A percentile compares a stretch with the other conserved stretches of the same genome.
Conservation (phyloP, 2,888 invertebrate genomes). For the Andrena dorsata region DNA sequence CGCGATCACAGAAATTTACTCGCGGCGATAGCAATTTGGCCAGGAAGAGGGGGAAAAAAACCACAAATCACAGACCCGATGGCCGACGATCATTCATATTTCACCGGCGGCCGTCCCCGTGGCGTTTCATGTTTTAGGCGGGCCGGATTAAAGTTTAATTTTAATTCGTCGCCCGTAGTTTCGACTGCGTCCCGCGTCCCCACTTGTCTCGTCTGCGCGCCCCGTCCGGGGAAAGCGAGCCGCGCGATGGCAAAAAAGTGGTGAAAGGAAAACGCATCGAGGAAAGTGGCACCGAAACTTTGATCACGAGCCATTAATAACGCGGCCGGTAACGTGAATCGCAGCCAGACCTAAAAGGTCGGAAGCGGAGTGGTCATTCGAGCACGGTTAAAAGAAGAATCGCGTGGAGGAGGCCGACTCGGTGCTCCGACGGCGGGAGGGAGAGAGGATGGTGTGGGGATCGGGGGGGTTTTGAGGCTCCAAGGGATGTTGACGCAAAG, state of each 20-base stretch:
- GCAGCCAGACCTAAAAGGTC: conserved; percentile 29
- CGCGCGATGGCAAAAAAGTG: neutral
- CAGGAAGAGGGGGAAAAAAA: neutral
- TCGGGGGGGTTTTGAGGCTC: conserved; percentile 9
- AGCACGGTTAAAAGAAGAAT: conserved; percentile 53
- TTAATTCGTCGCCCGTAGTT: conserved; percentile 21
- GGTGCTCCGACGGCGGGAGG: conserved; percentile 12
- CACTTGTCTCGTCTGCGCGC: neutral
- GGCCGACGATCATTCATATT: conserved; percentile 36
- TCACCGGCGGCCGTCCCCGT: neutral
- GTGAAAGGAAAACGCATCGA: neutral
- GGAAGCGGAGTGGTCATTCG: conserved; percentile 58
- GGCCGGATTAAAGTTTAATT: conserved; percentile 33
- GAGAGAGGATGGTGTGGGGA: neutral
- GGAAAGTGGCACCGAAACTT: conserved; percentile 35
- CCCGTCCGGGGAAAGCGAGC: neutral
- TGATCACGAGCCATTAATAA: conserved; percentile 56
- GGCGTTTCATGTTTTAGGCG: conserved; percentile 13
- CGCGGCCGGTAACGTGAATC: conserved; percentile 15
- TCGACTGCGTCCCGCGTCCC: neutral
- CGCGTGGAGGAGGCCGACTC: conserved; percentile 22
- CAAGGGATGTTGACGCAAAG: conserved; percentile 77
- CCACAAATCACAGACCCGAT: conserved; percentile 2
- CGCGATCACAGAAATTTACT: conserved; percentile 36
- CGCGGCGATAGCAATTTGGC: conserved; percentile 7